A percentile compares a stretch with the other conserved stretches of the same genome.
Evolutionary conservation across 2,113 vertebrate genomes (phyloP).

Genomic region (Eupsittula cactorum): DNA sequence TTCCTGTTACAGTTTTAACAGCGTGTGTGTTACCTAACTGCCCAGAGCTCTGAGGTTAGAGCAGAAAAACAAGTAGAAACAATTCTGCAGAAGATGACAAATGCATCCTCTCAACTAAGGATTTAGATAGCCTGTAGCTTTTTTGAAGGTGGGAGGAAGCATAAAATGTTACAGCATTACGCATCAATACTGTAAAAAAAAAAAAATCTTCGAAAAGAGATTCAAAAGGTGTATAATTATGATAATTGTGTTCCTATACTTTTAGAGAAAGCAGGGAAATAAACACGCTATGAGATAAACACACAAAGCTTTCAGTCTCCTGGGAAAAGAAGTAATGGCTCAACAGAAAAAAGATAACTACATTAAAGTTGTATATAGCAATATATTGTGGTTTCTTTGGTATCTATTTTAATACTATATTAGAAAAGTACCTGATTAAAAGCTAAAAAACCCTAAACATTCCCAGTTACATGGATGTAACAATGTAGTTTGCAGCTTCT

Average conservation of each 20-base stretch:
- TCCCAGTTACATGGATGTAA: not conserved
- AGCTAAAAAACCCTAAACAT: not conserved
- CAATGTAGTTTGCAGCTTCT: not conserved
- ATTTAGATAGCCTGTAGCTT: not conserved
- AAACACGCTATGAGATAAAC: slow-evolving; percentile 2
- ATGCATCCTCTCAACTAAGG: not conserved
- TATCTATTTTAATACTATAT: not conserved
- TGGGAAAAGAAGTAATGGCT: not conserved
- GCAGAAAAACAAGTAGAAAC: not conserved
- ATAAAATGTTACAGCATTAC: not conserved
- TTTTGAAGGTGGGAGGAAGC: not conserved
- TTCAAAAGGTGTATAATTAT: not conserved
- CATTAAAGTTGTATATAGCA: not conserved
- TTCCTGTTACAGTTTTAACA: not conserved
- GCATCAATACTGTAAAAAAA: not conserved
- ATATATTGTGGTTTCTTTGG: not conserved
- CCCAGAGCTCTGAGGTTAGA: not conserved
- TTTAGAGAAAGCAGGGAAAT: slow-evolving; percentile 13
- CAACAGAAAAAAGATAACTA: not conserved
- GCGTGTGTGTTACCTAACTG: not conserved
- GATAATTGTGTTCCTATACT: not conserved
- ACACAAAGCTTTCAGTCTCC: not conserved
- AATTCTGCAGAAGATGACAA: not conserved
- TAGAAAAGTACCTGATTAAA: not conserved
- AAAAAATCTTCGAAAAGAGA: not conserved